These are phyloP conservation scores for Macrostomum cliftonense DNA, from an alignment of 2,888 invertebrate genomes.

Conservation along the genomic window DNA sequence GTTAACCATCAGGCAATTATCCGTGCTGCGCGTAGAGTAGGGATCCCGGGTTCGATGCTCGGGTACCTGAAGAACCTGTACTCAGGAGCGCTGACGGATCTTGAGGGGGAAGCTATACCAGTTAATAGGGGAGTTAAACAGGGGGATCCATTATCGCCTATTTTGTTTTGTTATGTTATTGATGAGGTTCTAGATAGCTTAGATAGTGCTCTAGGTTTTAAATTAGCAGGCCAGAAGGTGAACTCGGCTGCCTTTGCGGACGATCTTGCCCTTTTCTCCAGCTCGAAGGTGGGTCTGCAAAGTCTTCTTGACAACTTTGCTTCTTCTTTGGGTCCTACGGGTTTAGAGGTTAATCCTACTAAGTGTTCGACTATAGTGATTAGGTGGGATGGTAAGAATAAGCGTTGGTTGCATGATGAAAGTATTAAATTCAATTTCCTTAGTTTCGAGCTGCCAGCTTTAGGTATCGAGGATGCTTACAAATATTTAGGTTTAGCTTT, in stretches of 20 bases:
- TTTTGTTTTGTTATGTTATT: background rate
- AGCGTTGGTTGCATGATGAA: background rate
- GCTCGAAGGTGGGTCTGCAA: background rate
- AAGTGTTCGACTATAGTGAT: background rate
- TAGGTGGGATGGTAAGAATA: background rate
- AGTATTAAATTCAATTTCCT: background rate
- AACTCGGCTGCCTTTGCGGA: background rate
- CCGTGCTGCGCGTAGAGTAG: background rate
- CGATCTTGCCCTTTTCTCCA: background rate
- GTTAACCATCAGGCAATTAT: too few species aligned
- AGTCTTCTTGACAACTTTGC: background rate
- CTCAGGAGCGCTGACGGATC: background rate
- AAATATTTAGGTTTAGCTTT: background rate
- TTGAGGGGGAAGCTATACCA: background rate
- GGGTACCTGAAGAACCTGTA: background rate
- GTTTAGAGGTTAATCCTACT: background rate
- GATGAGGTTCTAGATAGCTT: background rate
- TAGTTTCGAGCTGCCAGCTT: background rate
- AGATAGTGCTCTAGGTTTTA: background rate
- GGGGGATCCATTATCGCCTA: conserved; percentile 1
- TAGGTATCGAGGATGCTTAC: background rate
- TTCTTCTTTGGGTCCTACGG: background rate
- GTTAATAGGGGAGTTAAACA: background rate
- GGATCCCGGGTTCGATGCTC: background rate
- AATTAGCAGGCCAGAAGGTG: background rate